Base-by-base conservation (phyloP, 2,888 invertebrate species). In the Amphipoea oculea region DNA sequence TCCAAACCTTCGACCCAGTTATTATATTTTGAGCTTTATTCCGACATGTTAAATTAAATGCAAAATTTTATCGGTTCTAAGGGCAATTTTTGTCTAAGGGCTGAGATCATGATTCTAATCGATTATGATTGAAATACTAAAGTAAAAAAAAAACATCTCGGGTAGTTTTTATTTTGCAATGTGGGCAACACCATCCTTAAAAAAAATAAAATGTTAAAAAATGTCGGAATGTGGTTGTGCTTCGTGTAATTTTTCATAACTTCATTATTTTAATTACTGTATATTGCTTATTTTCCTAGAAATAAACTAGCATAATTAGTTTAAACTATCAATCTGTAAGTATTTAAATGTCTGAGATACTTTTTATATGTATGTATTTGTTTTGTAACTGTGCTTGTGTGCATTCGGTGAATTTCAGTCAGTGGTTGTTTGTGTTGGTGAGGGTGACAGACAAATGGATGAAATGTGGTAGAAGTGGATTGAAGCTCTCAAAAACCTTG, bases 401-500 rank as follows among this genome's bases (percentile, higher is more conserved):
- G 94, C 91, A 93, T 91, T 93, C 91, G 73, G 81, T 93, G 88
- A 92, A 92, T 94, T 94, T 94, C 93, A 93, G 92, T 94, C 93
- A 93, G 92, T 94, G 91, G 92, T 94, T 95, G 95, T 96, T 95
- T 96, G 95, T 96, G 94, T 95, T 95, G 92, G 95, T 95, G 94
- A 94, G 93, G 92, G 93, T 94, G 94, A 82, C 93, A 92, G 92
- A 94, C 94, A 92, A 94, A 93, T 94, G 91, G 92, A 92, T 91
- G 94, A 95, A 94, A 95, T 95, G 95, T 96, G 94, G 92, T 95
- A 95, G 92, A 81, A 92, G 94, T 92, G 89, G 88, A 92, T 91
- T 90, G 90, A 92, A 94, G 89, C 86, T 90, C 84, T 89, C 86
- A 91, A 88, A 76, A 89, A 85, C 66, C 82, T 88, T 84, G 85